These are phyloP conservation scores for Metopia argyrocephala DNA, from an alignment of 2,888 invertebrate species.

Conservation along the genomic window DNA sequence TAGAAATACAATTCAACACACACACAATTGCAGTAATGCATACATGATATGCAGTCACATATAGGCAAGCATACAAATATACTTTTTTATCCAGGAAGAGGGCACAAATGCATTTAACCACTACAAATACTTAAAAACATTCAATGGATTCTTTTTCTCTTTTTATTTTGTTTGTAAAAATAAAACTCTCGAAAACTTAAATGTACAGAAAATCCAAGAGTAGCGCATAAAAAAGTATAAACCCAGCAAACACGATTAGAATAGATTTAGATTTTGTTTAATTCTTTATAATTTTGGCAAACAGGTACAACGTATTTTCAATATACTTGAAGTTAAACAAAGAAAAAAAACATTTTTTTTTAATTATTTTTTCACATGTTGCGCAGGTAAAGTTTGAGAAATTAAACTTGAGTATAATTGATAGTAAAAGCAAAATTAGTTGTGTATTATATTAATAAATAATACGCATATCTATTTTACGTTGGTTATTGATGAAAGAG, in stretches of 20 bases:
- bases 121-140: slow-evolving; percentile 48
- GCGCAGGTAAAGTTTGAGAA: too few species aligned
- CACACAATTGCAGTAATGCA: not conserved
- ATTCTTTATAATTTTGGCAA: too few species aligned
- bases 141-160: slow-evolving; percentile 45
- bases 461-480: too few species aligned
- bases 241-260: not conserved
- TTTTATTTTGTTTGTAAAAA: slow-evolving; percentile 6
- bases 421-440: too few species aligned
- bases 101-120: slow-evolving; percentile 53
- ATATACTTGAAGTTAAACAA: too few species aligned
- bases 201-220: slow-evolving; percentile 53
- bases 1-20: slow-evolving; percentile 16
- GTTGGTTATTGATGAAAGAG: too few species aligned
- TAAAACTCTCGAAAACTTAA: slow-evolving; percentile 59
- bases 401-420: too few species aligned
- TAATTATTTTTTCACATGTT: too few species aligned
- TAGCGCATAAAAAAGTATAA: slow-evolving; percentile 32
- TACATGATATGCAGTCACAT: not conserved
- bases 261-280: too few species aligned
- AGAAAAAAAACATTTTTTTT: too few species aligned
- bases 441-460: too few species aligned
- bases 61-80: slow-evolving; percentile 1
- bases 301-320: too few species aligned
- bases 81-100: not conserved